Percentiles rank a stretch among this genome's conserved stretches.
Conservation (phyloP, 2,113 vertebrate species). For the Channa maculata region DNA sequence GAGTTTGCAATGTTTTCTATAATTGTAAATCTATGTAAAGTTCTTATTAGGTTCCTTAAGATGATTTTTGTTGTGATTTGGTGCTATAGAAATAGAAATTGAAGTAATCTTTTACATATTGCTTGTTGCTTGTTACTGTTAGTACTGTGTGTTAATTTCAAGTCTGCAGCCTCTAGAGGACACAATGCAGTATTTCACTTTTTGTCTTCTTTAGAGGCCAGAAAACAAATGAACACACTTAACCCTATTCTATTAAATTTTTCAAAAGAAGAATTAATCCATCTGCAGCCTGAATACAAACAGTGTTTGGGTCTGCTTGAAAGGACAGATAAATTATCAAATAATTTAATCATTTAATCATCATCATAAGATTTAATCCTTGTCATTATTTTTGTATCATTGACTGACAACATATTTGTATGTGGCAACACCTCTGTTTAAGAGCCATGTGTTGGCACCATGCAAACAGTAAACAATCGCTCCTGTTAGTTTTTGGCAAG, state of each 20-base stretch:
- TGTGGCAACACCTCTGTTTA: slow-evolving; percentile 22
- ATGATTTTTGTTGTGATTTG: no score
- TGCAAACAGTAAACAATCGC: slow-evolving; percentile 37
- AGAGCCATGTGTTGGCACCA: slow-evolving; percentile 11
- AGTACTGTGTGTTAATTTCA: no score
- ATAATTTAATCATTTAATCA: not conserved
- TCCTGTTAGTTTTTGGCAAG: slow-evolving; percentile 21
- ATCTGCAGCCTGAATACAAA: slow-evolving; percentile 9
- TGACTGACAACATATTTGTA: slow-evolving; percentile 16
- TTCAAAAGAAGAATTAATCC: slow-evolving; percentile 2
- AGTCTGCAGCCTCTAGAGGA: not conserved
- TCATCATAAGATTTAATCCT: not conserved
- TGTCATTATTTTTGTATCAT: not conserved
- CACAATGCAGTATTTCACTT: not conserved
- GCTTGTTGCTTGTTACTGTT: no score
- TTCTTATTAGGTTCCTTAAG: no score
- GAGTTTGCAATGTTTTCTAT: no score
- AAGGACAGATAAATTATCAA: not conserved
- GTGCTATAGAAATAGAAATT: no score
- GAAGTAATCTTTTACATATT: no score
- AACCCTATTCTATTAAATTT: not conserved
- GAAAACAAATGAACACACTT: not conserved
- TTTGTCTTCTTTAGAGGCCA: not conserved
- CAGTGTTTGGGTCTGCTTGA: not conserved
- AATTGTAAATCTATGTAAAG: no score